phyloP scores from a whole-genome alignment of 1,140 invertebrate species.

The Leguminivora glycinivorella region DNA sequence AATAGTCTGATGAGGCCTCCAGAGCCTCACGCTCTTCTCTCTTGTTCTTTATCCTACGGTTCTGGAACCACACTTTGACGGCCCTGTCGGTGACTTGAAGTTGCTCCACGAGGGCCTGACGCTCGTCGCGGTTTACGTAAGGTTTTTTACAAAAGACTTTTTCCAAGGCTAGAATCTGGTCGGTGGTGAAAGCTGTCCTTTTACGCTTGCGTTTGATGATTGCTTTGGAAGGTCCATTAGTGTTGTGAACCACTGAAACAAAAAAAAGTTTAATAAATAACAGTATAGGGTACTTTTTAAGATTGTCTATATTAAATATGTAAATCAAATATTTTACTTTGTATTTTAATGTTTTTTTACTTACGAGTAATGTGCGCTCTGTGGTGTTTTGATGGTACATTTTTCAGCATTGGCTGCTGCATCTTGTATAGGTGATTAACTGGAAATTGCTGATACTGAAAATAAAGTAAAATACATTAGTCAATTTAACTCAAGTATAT shows the following conservation, averaged over 20 bases:
- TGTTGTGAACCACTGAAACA: constrained; percentile 22
- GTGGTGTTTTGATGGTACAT: not conserved
- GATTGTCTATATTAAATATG: not conserved
- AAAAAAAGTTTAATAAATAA: too few relatives aligned
- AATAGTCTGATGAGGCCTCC: constrained; percentile 22
- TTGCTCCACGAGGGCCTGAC: constrained; percentile 41
- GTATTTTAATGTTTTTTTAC: not conserved
- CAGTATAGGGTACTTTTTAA: too few relatives aligned
- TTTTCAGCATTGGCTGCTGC: not conserved
- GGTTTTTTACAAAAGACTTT: constrained; percentile 48
- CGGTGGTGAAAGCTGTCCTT: constrained; percentile 52
- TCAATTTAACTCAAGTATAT: not conserved
- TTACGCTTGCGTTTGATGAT: constrained; percentile 47
- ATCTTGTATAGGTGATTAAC: not conserved
- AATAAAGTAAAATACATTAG: not conserved
- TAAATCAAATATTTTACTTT: not conserved
- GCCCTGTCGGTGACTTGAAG: constrained; percentile 49
- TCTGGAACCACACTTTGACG: constrained; percentile 65
- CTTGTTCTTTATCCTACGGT: constrained; percentile 49
- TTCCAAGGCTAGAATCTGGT: constrained; percentile 55
- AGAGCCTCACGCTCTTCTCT: constrained; percentile 34
- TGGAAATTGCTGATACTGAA: not conserved
- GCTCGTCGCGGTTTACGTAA: constrained; percentile 46
- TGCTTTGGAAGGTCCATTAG: constrained; percentile 33
- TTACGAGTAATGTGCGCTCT: constrained; percentile 25